Base-by-base conservation (phyloP, 2,888 invertebrate genomes). In the Caenorhabditis sp. region DNA sequence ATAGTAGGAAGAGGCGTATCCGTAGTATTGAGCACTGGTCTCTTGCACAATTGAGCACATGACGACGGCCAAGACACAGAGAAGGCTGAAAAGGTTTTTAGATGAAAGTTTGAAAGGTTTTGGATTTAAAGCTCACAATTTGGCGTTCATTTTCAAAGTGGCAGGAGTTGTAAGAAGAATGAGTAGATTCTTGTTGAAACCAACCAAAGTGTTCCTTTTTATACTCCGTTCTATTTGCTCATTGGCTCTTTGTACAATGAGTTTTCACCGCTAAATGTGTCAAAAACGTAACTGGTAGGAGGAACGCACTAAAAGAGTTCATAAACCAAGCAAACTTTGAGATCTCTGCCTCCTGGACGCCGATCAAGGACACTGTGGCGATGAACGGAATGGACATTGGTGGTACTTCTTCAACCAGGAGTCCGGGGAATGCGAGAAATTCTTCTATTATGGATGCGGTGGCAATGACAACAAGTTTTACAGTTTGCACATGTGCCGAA, bases 401-500 rank as follows among this genome's bases (percentile, higher is more conserved):
- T 87, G 87, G 87, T 90, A 86, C 74, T 86, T 86, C 54, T 91
- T 91, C 86, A 87, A 91, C 61, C 83, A 89, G 12, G 88, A 89
- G n/a, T 85, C 85, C 1, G 90, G 90, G 24, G 80, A 86, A 56
- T 86, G 87, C 72, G 85, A 87, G 76, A 86, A 87, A 80, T 89
- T 91, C 64, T 88, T 89, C 77, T 90, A 87, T 77, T 89, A 90
- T 58, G 90, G 90, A 2, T 91, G 91, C 64, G 89, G 89, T 16
- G 90, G 90, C 14, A 91, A 91, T 59, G 88, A 89, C 64, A 91
- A 91, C 77, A 89, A 89, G 44, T 91, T 91, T 80, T 91, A 91
- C 84, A 87, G 86, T 47, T 79, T 90, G 2, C 88, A 90, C 66
- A 85, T 89, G 82, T 91, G 91, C 80, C 68, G 87, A 16, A 90